Evolutionary conservation across 2,797 vertebrate genomes (phyloP).

Genomic region (Pangasius krempfi): DNA sequence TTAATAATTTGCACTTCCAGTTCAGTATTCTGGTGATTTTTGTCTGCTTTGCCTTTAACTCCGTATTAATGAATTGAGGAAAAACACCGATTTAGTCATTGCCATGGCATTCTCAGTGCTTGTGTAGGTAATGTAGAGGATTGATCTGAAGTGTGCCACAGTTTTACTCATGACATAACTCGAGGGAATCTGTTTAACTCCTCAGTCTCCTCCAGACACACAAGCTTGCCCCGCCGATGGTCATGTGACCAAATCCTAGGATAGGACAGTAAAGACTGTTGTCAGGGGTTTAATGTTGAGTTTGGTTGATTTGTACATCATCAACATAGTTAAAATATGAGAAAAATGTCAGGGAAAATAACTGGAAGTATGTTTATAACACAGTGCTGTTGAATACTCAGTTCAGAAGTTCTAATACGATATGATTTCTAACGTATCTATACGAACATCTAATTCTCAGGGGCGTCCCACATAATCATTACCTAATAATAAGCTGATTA

Average conservation of each 20-base stretch:
- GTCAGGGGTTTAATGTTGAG: not conserved
- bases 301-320: not conserved
- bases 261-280: not conserved
- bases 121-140: constrained; percentile 46
- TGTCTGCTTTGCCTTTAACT: constrained; percentile 13
- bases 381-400: not conserved
- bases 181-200: not conserved
- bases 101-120: constrained; percentile 21
- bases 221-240: not conserved
- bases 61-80: constrained; percentile 21
- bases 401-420: not conserved
- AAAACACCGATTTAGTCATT: constrained; percentile 33
- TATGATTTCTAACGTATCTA: not conserved
- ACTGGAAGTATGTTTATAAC: not conserved
- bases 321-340: not conserved
- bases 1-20: constrained; percentile 27
- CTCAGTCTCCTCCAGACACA: not conserved
- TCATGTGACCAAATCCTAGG: not conserved
- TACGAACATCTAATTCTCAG: too few relatives aligned
- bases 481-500: not conserved
- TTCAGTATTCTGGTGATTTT: constrained; percentile 16
- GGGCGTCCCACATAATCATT: not conserved
- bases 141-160: constrained; percentile 18
- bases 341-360: not conserved
- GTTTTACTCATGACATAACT: constrained; percentile 27